Evolutionary conservation across 2,888 invertebrate species (phyloP), one percentile per base, ranked within the genome.

Genomic region (Drosophila demipolita): DNA sequence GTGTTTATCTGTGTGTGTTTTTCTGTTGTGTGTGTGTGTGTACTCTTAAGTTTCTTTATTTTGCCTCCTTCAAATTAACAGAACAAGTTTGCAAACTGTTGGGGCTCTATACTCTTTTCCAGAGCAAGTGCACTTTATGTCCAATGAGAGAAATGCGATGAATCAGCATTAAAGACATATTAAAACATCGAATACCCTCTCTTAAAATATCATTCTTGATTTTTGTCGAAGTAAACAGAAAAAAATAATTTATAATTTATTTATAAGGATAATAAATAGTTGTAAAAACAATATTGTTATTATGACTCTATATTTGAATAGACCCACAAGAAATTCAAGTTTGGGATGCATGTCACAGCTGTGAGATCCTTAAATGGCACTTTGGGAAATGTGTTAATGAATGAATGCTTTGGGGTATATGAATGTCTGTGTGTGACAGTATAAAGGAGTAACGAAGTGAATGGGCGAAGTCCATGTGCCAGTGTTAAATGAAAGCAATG

Each of bases 401-500:
- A 77, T 71, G 83, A 70, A 57, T 29, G 55, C 74, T 72, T 64
- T 68, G 52, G 72, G 61, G 38, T 59, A 55, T 66, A 59, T 54
- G 45, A 65, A 57, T 53, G 55, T 53, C 57, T 72, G 66, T 54
- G 57, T 75, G 72, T 59, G 76, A 69, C 66, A 71, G 66, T 66
- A 82, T 68, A 68, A 81, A 83, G 71, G 62, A 61, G 70, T 55
- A 63, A 77, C 64, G 58, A 36, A 69, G 64, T 64, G 55, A 67
- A 49, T 60, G 68, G 65, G 38, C 12, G 42, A 33, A 48, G 49
- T 53, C 67, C 62, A 66, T 54, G 66, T 42, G 87, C 62, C 87
- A 77, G 90, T 86, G 89, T 83, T 90, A 87, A 87, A 83, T 90
- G 84, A 89, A 89, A 83, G 86, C 86, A 83, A 86, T 86, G 87